Evolutionary conservation across 1,140 invertebrate species (phyloP).

Genomic region (Rhyzopertha dominica): DNA sequence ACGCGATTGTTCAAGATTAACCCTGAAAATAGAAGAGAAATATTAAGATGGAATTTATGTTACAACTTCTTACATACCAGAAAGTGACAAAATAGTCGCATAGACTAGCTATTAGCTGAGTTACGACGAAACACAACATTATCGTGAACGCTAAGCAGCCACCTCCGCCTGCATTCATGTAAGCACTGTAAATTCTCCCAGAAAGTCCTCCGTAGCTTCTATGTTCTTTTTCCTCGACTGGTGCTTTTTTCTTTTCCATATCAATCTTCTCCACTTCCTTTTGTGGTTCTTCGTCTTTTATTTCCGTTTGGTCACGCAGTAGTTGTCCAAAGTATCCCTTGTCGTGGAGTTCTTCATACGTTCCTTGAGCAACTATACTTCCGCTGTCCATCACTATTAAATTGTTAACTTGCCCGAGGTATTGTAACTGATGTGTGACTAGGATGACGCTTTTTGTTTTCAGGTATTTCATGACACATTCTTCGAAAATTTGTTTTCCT

Average conservation of each 20-base stretch:
- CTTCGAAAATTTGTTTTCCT: constrained; percentile 62
- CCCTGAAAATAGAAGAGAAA: constrained; percentile 21
- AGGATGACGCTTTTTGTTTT: constrained; percentile 67
- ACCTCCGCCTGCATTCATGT: constrained; percentile 56
- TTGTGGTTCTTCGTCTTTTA: constrained; percentile 43
- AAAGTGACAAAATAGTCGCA: constrained; percentile 64
- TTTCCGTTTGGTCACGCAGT: constrained; percentile 30
- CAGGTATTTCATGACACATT: constrained; percentile 63
- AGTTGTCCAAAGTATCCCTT: constrained; percentile 11
- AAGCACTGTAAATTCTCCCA: constrained; percentile 53
- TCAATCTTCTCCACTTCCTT: constrained; percentile 42
- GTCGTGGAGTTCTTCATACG: constrained; percentile 56
- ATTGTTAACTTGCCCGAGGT: constrained; percentile 68
- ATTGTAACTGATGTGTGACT: constrained; percentile 86
- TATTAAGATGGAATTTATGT: constrained; percentile 5
- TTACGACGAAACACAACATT: constrained; percentile 50
- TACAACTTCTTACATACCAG: constrained; percentile 50
- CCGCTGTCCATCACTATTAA: constrained; percentile 61
- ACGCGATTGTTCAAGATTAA: constrained; percentile 24
- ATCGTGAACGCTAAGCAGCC: constrained; percentile 49
- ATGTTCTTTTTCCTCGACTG: constrained; percentile 27
- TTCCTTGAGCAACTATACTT: constrained; percentile 54
- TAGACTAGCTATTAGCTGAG: constrained; percentile 61
- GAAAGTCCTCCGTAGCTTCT: constrained; percentile 51
- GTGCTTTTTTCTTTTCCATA: constrained; percentile 28